Evolutionary conservation across 2,888 invertebrate species (phyloP), one percentile per base, ranked within the genome.

Genomic region (Dynastes grantii): DNA sequence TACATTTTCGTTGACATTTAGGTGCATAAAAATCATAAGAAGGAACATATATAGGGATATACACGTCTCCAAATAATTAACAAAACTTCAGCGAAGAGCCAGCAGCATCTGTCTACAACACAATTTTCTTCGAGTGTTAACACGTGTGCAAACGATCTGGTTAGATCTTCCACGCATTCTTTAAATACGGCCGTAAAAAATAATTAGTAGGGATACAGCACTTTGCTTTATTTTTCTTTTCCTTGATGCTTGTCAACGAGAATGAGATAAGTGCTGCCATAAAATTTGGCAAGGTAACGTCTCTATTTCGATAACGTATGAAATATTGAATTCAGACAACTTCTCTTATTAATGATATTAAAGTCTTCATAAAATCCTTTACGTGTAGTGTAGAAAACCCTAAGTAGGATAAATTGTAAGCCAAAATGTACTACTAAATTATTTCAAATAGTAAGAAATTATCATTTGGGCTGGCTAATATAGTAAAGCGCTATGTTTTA

Each of bases 91-190:
- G 37, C 11, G 49, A 49, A 67, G 40, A 45, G 13, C 6, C n/a
- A 2, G 8, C 32, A 58, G 37, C 73, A 73, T 73, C 73, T 73
- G 73, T 16, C 37, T 73, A 58, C 37, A 58, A 58, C 58, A 16
- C 40, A 40, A 40, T 73, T 40, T 53, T 53, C 70, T 51, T 73
- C 73, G 40, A 73, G 73, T 73, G 73, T 40, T 58, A 73, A 73
- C 73, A 73, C 73, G 27, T 73, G 73, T 73, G 58, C 37, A 16
- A 73, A 73, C 37, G 37, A 71, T 55, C 53, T 29, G 71, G 45
- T 71, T 71, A 71, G 32, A 71, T 55, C 53, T 55, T 55, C 37
- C 37, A 73, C 37, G 73, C 73, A 58, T 40, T 40, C 22, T 16
- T 58, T 73, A 73, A 73, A 37, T n/a, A 22, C 22, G 40, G 8